Base-by-base conservation (phyloP, 1,140 invertebrate species). In the Magallana angulata region DNA sequence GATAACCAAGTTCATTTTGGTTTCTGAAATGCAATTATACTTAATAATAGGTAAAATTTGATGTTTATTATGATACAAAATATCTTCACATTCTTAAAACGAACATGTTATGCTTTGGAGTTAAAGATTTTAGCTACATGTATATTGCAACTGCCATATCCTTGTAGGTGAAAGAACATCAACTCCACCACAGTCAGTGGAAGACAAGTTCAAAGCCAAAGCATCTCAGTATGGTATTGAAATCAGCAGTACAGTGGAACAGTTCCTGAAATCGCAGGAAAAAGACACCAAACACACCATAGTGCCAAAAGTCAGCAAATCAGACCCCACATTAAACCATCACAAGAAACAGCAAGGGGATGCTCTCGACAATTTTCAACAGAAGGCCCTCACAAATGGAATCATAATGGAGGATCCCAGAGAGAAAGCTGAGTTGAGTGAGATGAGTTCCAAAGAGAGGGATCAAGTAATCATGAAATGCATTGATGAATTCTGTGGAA, bases 171-270 rank as follows among this genome's bases (percentile, higher is more conserved):
- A 30, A 62, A 64, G 83, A 36, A 60, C 48, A 30, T n/a, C 83
- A 11, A 56, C 57, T 7, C 36, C 84, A 18, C 68, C 84, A n/a
- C n/a, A 62, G 68, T 68, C 84, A n/a, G 60, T 62, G 4, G 84
- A 85, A 36, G 84, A 71, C 18, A 57, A 68, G 18, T 85, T 85
- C 60, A 85, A 85, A 57, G 84, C 84, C 11, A 85, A 85, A 60
- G 84, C 84, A 24, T 85, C 60, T 5, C 18, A 57, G 84, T 85
- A 85, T 85, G 84, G 84, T 14, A 85, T 85, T 68, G 84, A 85
- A 36, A 85, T 85, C n/a, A 68, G 84, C 68, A 85, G 36, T 24
- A 85, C 48, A 12, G 60, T 68, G 57, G 84, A 68, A 57, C 48
- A 60, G 36, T 68, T 84, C 36, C 59, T 64, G 18, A 84, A 48